These are phyloP conservation scores for Campylorhamphus procurvoides DNA, from an alignment of 2,113 vertebrate genomes.

Conservation along the genomic window DNA sequence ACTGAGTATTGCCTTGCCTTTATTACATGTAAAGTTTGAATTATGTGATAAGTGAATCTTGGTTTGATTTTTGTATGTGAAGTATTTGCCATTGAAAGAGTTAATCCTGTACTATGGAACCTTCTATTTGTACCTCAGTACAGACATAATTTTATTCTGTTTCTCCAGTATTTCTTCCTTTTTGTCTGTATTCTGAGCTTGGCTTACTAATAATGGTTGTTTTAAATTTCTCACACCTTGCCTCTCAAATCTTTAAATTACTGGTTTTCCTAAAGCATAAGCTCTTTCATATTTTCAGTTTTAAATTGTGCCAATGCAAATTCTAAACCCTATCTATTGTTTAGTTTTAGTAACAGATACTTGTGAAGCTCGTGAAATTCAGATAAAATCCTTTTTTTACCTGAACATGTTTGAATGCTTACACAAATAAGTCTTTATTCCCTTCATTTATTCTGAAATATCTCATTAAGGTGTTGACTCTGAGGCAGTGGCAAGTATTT, in stretches of 20 bases:
- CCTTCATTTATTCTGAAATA: conserved; percentile 27
- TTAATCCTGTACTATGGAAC: conserved; percentile 68
- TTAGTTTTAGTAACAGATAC: neutral
- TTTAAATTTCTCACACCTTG: conserved; percentile 56
- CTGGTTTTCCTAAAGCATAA: neutral
- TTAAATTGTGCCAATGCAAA: conserved; percentile 54
- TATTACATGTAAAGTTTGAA: conserved; percentile 80
- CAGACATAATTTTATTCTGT: conserved; percentile 27
- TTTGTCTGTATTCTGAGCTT: conserved; percentile 38
- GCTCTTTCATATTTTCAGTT: conserved; percentile 11
- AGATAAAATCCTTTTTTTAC: neutral
- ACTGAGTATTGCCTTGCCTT: conserved; percentile 90
- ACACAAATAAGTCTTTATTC: conserved; percentile 64
- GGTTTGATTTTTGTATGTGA: conserved; percentile 75
- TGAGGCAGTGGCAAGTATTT: neutral
- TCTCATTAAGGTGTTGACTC: conserved; percentile 31
- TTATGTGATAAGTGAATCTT: conserved; percentile 71
- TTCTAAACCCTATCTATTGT: neutral
- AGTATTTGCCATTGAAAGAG: conserved; percentile 78
- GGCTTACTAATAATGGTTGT: conserved; percentile 60
- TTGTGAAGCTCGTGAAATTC: conserved; percentile 37
- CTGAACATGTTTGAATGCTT: conserved; percentile 45
- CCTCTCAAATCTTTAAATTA: conserved; percentile 66
- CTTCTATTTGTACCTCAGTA: conserved; percentile 72
- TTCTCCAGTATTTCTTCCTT: conserved; percentile 17